Percentiles rank a stretch among this genome's conserved stretches.
Evolutionary conservation across 2,888 invertebrate species (phyloP).

Genomic region (Rutpela maculata): DNA sequence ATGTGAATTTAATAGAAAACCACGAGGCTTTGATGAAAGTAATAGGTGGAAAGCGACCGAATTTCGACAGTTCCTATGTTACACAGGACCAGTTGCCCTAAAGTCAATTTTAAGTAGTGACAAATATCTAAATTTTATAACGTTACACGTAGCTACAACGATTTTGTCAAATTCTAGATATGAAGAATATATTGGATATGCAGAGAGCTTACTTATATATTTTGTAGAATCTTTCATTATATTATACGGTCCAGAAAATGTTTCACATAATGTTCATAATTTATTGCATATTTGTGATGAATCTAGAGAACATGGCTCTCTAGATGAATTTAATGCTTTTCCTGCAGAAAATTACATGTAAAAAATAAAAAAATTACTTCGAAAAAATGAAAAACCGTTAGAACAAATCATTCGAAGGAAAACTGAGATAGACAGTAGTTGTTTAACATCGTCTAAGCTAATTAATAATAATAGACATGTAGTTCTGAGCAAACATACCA

Average conservation of each 20-base stretch:
- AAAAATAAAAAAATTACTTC: background rate
- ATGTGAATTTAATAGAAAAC: conserved; percentile 42
- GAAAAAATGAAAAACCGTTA: conserved; percentile 38
- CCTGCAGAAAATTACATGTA: conserved; percentile 35
- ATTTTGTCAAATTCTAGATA: conserved; percentile 32
- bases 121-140: conserved; percentile 46
- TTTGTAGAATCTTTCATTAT: conserved; percentile 51
- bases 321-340: conserved; percentile 41
- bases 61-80: conserved; percentile 51
- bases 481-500: conserved; percentile 25
- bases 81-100: conserved; percentile 49
- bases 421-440: background rate
- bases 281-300: conserved; percentile 52
- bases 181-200: conserved; percentile 34
- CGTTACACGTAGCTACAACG: conserved; percentile 41
- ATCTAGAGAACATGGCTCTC: conserved; percentile 37
- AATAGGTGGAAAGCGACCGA: conserved; percentile 54
- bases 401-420: conserved; percentile 38
- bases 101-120: conserved; percentile 34
- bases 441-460: background rate
- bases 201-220: conserved; percentile 43
- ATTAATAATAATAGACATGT: background rate
- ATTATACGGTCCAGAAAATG: conserved; percentile 52
- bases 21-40: conserved; percentile 45
- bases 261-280: conserved; percentile 57